Evolutionary conservation across 2,888 invertebrate genomes (phyloP), one percentile per base, ranked within the genome.

Genomic region (Lypha dubia): DNA sequence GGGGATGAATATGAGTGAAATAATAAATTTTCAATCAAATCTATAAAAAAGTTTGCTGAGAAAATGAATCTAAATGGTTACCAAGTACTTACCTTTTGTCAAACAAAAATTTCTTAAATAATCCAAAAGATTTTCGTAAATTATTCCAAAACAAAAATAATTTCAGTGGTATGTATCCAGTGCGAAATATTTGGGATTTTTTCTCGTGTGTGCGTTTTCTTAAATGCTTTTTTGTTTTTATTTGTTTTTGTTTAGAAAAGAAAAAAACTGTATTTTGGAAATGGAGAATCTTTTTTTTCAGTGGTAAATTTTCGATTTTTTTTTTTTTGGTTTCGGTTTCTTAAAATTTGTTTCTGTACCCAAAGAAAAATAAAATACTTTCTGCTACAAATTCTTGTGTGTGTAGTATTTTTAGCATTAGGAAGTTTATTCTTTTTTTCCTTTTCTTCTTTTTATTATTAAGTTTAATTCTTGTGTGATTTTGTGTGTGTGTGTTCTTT

Each of bases 371-470:
- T n/a, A n/a, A 28, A 28, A 62, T 60, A 80, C 51, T 49, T 75
- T 68, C 22, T 28, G 24, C 46, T 68, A 22, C n/a, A 77, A 53
- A 53, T 28, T 63, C 32, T 38, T 81, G 17, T 56, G n/a, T 56
- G n/a, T 20, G 56, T 76, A 58, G 49, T 82, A 82, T 76, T 82
- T 82, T 82, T 76, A 82, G 81, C 81, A 76, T 70, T 70, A 82
- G 81, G 81, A 82, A 82, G 81, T 82, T 76, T 76, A 49, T 76
- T 62, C 28, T 74, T 38, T 77, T 68, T 49, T 46, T 22, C n/a
- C n/a, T n/a, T n/a, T n/a, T n/a, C n/a, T n/a, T n/a, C n/a, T n/a
- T n/a, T n/a, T n/a, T n/a, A n/a, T 17, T 8, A 38, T 70, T 62
- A 53, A 44, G n/a, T 71, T 65, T 65, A 41, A 11, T 51, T 28